These are phyloP conservation scores for Macrobrachium nipponense DNA, from an alignment of 1,140 invertebrate species.

Conservation along the genomic window DNA sequence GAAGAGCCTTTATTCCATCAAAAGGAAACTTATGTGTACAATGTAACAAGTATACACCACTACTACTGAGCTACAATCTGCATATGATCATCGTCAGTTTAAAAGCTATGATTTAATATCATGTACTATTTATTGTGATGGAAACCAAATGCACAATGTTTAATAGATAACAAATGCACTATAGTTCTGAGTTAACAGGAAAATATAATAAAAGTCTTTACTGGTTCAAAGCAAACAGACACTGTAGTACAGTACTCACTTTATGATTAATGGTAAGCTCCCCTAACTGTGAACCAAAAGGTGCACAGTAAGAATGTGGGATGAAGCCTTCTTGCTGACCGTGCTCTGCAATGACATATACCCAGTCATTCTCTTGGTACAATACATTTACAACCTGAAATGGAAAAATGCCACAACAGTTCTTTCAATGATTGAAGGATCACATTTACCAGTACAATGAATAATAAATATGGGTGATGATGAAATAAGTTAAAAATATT, in stretches of 20 bases:
- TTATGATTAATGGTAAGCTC: constrained; percentile 77
- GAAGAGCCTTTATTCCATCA: no score
- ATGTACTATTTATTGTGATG: no score
- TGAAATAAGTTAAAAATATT: no score
- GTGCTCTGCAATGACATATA: constrained; percentile 91
- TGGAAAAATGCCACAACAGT: constrained; percentile 4
- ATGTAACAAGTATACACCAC: no score
- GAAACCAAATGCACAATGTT: no score
- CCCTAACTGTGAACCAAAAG: constrained; percentile 82
- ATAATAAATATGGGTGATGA: no score
- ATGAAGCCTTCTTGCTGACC: constrained; percentile 92
- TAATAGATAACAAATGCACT: not conserved
- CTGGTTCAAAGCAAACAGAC: no score
- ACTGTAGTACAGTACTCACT: constrained; percentile 30
- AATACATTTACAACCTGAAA: constrained; percentile 87
- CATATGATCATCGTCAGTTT: no score
- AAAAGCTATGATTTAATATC: no score
- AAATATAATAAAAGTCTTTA: not conserved
- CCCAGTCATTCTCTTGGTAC: constrained; percentile 96
- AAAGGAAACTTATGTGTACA: no score
- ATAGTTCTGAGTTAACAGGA: not conserved
- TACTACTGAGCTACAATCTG: no score
- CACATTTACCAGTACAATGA: no score
- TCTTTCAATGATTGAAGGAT: not conserved
- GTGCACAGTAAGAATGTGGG: constrained; percentile 91